Evolutionary conservation across 2,113 vertebrate genomes (phyloP), one percentile per base, ranked within the genome.

Genomic region (Cynocephalus volans): DNA sequence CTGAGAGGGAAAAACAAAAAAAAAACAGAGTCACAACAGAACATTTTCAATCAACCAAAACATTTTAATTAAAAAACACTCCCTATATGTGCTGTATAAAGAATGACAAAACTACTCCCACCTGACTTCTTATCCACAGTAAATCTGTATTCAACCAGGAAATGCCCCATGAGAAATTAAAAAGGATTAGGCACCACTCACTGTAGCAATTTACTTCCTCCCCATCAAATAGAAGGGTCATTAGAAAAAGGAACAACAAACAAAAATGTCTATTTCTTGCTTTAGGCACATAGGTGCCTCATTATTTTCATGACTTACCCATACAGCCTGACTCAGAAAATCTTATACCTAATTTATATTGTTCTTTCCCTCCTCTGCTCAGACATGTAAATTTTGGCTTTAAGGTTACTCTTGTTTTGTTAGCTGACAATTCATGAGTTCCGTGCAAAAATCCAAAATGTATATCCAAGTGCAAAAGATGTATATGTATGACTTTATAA

Each of bases 1-100:
- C 99, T 99, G 93, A n/a, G 56, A 62, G 87, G 77, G 41, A 19
- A 60, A 14, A 60, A 94, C 97, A 95, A 95, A 98, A 48, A n/a
- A 50, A 48, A 93, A 1, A 83, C 0, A 56, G 21, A 84, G 83
- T 95, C 79, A 96, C 67, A 60, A 90, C 21, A 94, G 50, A 72
- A 69, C 36, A 93, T 41, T 90, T 92, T 90, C 88, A 94, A 60
- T 33, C 79, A 52, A 80, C n/a, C 41, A 75, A 64, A 56, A 84
- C 8, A 70, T 65, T 85, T 79, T 24, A 41, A 76, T 84, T 65
- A 76, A 90, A 91, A 96, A 75, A 33, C 60, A 88, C 50, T 81
- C 24, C 75, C 50, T 89, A 10, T n/a, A 28, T 23, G 58, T 89
- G 33, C 52, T 64, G 54, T 41, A 62, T 24, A 88, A 90, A 62